Conservation (phyloP, 2,113 vertebrate species). For the Microcebus ravelobensis region DNA sequence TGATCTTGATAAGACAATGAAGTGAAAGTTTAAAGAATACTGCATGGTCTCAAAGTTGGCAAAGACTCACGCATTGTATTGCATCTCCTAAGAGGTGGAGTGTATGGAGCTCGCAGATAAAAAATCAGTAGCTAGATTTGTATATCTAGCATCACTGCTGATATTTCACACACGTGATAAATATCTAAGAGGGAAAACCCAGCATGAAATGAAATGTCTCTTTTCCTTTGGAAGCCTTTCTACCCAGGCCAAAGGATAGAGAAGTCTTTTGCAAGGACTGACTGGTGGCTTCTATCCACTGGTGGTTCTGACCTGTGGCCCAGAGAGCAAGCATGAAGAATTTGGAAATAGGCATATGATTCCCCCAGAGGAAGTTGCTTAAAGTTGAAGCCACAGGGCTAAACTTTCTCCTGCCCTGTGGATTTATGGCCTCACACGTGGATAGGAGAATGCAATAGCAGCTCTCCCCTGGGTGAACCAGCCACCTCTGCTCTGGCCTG, state of each 20-base stretch:
- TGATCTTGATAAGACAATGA: not conserved
- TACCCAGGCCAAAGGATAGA: not conserved
- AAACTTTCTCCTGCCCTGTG: not conserved
- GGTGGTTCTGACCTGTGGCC: conserved; percentile 45
- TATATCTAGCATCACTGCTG: not conserved
- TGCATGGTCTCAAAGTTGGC: not conserved
- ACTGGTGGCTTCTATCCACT: not conserved
- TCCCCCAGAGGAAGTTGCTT: conserved; percentile 42
- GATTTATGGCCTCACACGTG: not conserved
- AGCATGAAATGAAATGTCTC: not conserved
- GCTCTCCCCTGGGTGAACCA: conserved; percentile 18
- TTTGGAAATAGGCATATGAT: conserved; percentile 61
- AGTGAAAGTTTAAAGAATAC: not conserved
- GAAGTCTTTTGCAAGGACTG: not conserved
- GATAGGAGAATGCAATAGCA: not conserved
- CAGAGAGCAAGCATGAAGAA: conserved; percentile 11
- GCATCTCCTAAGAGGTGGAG: not conserved
- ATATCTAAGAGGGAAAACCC: not conserved
- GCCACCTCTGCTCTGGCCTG: conserved; percentile 66
- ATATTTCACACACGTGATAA: not conserved
- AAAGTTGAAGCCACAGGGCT: not conserved
- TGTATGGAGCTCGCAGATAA: not conserved
- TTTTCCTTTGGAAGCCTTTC: not conserved
- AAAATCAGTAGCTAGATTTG: not conserved
- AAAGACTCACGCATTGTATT: not conserved